Percentiles rank a stretch among this genome's conserved stretches.
phyloP scores from a whole-genome alignment of 1,140 invertebrate genomes.

The Drosophila lini region DNA sequence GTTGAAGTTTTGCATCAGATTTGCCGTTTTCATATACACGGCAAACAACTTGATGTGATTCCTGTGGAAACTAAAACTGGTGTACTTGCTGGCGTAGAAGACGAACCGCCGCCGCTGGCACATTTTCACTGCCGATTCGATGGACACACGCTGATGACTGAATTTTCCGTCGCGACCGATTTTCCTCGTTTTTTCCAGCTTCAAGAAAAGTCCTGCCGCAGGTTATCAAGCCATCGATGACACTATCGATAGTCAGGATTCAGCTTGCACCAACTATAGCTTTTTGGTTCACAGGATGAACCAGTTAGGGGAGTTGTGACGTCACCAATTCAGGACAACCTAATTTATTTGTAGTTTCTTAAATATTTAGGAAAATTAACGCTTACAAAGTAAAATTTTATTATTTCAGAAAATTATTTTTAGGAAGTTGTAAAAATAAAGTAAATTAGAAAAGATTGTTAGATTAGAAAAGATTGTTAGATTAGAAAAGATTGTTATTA shows the following conservation, averaged over 20 bases:
- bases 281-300: constrained; percentile 12
- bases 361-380: background rate
- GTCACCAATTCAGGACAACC: background rate
- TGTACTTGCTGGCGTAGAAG: constrained; percentile 72
- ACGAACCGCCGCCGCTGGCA: constrained; percentile 61
- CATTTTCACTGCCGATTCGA: constrained; percentile 81
- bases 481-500: background rate
- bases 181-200: background rate
- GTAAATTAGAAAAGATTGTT: too few relatives aligned
- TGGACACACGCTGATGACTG: constrained; percentile 75
- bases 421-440: too few relatives aligned
- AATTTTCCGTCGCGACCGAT: constrained; percentile 66
- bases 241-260: background rate
- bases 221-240: too few relatives aligned
- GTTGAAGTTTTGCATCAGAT: constrained; percentile 83
- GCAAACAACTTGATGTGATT: constrained; percentile 83
- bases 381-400: background rate
- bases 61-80: constrained; percentile 84
- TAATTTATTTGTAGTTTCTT: background rate
- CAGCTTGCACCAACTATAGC: background rate
- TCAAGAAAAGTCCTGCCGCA: background rate
- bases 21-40: constrained; percentile 84
- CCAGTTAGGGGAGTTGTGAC: background rate
- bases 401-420: background rate
- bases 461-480: background rate